Conservation (phyloP, 2,888 invertebrate genomes). For the Agrochola lota region DNA sequence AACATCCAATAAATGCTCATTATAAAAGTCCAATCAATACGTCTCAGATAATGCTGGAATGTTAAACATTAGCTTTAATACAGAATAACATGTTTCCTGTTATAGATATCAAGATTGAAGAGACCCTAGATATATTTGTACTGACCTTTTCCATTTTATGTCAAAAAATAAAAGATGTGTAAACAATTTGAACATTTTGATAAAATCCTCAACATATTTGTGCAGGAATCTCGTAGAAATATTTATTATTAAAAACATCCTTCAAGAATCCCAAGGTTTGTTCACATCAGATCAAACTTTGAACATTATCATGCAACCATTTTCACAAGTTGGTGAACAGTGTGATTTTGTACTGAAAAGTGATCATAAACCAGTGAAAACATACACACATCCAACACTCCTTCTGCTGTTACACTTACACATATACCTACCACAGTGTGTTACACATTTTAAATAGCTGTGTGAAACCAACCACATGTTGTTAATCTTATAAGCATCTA, state of each 20-base stretch:
- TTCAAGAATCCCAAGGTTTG: conserved; percentile 67
- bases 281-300: conserved; percentile 61
- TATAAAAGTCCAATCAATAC: conserved; percentile 88
- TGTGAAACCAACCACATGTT: conserved; percentile 70
- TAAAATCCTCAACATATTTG: conserved; percentile 74
- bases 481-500: conserved; percentile 64
- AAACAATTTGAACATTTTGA: conserved; percentile 75
- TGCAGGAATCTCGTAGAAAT: conserved; percentile 73
- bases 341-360: conserved; percentile 87
- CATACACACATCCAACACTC: conserved; percentile 74
- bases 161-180: conserved; percentile 76
- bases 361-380: conserved; percentile 87
- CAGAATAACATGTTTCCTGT: conserved; percentile 82
- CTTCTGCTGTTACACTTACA: conserved; percentile 67
- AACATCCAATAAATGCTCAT: conserved; percentile 87
- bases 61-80: conserved; percentile 90
- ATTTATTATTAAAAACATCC: conserved; percentile 59
- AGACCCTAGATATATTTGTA: conserved; percentile 83
- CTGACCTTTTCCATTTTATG: conserved; percentile 85
- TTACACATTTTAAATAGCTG: conserved; percentile 65
- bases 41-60: conserved; percentile 89
- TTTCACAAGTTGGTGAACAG: conserved; percentile 82
- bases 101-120: conserved; percentile 82
- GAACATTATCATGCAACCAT: conserved; percentile 75
- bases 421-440: conserved; percentile 78